Evolutionary conservation across 2,888 invertebrate genomes (phyloP).

Genomic region (Lamproptera curius): DNA sequence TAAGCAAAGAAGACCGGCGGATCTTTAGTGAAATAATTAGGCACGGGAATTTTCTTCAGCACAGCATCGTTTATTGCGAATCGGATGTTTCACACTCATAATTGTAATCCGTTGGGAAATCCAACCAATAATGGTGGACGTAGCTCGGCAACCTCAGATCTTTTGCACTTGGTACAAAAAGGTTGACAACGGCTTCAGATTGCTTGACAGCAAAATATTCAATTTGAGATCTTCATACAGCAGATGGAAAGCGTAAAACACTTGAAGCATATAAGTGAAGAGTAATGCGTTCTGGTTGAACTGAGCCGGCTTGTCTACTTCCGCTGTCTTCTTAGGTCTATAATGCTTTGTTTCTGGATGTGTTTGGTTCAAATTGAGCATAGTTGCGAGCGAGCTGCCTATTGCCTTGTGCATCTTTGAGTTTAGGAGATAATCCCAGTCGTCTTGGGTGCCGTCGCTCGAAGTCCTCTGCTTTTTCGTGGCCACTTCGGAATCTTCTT

Average conservation of each 20-base stretch:
- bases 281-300: conserved; percentile 82
- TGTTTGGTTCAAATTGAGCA: conserved; percentile 54
- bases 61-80: conserved; percentile 78
- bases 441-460: conserved; percentile 87
- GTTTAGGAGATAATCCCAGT: conserved; percentile 86
- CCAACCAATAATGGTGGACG: conserved; percentile 89
- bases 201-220: conserved; percentile 82
- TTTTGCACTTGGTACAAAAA: conserved; percentile 86
- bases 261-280: conserved; percentile 84
- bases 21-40: conserved; percentile 78
- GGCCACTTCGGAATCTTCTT: conserved; percentile 73
- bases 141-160: conserved; percentile 86
- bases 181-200: conserved; percentile 81
- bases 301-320: conserved; percentile 50
- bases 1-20: conserved; percentile 87
- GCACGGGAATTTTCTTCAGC: conserved; percentile 77
- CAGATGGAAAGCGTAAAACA: conserved; percentile 90
- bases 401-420: conserved; percentile 77
- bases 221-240: conserved; percentile 95
- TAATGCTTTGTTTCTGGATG: conserved; percentile 28
- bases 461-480: conserved; percentile 88
- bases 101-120: conserved; percentile 83
- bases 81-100: conserved; percentile 51
- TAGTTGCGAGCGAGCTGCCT: conserved; percentile 54
- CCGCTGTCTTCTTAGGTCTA: conserved; percentile 25